Percentiles rank a stretch among this genome's conserved stretches.
Evolutionary conservation across 1,140 invertebrate species (phyloP).

Genomic region (Akabosia matsudoensis): DNA sequence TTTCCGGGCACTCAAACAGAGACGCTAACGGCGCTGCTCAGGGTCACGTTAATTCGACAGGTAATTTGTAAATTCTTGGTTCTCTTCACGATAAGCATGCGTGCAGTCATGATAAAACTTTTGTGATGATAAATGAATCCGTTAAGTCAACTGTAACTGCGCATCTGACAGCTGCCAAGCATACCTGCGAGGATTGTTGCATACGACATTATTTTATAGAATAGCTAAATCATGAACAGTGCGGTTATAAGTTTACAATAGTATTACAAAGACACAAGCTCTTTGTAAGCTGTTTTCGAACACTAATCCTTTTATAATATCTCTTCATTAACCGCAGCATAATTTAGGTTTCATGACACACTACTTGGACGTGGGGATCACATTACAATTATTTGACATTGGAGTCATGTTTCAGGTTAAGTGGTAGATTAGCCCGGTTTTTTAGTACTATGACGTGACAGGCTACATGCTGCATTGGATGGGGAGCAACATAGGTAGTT

Average conservation of each 20-base stretch:
- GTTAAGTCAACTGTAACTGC: not conserved
- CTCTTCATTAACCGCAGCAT: not conserved
- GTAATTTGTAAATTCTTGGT: no score
- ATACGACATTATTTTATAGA: no score
- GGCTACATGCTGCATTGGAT: not conserved
- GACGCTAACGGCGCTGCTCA: not conserved
- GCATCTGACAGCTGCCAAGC: not conserved
- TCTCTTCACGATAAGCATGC: no score
- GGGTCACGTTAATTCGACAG: slow-evolving; percentile 3
- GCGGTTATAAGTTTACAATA: no score
- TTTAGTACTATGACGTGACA: not conserved
- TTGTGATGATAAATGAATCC: slow-evolving; percentile 15
- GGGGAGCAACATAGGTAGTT: not conserved
- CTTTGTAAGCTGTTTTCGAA: no score
- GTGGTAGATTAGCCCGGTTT: not conserved
- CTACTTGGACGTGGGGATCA: no score
- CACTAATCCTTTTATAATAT: no score
- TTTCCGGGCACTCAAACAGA: not conserved
- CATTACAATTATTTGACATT: not conserved
- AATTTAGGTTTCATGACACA: not conserved
- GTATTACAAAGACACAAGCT: not conserved
- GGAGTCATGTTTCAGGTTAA: not conserved
- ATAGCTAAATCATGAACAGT: no score
- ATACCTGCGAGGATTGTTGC: not conserved
- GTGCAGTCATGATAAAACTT: not conserved